Evolutionary conservation across 2,113 vertebrate genomes (phyloP).

Genomic region (Melanocharis versteri): DNA sequence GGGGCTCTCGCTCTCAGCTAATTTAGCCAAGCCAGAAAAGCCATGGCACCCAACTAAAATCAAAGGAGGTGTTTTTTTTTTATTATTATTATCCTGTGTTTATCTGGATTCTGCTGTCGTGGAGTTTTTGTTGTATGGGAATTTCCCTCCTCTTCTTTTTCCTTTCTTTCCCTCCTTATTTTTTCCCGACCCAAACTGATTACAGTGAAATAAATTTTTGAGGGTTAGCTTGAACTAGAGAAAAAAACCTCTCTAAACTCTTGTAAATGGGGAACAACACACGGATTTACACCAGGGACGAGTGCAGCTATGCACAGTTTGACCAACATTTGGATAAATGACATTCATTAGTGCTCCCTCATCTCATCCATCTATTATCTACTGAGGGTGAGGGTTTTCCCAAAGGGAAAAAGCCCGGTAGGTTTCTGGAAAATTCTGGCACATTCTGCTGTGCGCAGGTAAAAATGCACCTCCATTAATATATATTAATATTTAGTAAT

Average conservation of each 20-base stretch:
- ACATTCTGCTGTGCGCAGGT: neutral
- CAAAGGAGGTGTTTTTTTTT: neutral
- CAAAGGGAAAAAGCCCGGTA: neutral
- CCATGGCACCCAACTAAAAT: conserved; percentile 22
- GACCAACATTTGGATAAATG: neutral
- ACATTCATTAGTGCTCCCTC: neutral
- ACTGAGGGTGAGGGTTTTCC: neutral
- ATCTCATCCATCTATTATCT: neutral
- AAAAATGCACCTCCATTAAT: neutral
- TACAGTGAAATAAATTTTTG: neutral
- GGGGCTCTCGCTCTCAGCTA: conserved; percentile 9
- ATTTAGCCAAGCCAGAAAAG: conserved; percentile 9
- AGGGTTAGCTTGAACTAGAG: neutral
- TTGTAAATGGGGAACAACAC: neutral
- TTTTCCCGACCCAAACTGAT: neutral
- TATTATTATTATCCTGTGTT: neutral
- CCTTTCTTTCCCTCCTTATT: neutral
- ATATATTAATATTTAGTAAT: neutral
- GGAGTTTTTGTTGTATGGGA: neutral
- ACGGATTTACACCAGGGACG: neutral
- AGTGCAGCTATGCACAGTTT: neutral
- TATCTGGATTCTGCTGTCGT: conserved; percentile 30
- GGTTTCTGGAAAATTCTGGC: neutral
- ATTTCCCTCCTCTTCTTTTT: neutral
- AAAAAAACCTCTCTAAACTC: neutral